A percentile compares a stretch with the other conserved stretches of the same genome.
Evolutionary conservation across 2,888 invertebrate genomes (phyloP).

Genomic region (Cheilosia pagana): DNA sequence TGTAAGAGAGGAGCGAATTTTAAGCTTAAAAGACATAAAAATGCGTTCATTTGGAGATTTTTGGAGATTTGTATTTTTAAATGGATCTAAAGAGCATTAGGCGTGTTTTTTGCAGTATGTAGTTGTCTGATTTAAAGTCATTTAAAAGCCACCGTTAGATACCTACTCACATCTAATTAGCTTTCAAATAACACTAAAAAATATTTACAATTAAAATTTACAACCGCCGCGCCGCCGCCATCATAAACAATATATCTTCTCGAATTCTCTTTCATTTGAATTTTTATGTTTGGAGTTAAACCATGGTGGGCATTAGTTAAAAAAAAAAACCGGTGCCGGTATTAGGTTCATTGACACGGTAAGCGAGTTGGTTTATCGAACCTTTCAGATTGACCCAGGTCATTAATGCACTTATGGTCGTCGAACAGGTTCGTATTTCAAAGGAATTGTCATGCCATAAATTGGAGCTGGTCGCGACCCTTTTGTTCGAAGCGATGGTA

Average conservation of each 20-base stretch:
- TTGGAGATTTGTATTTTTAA: slow-evolving; percentile 13
- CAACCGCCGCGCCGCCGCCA: no score
- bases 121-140: no score
- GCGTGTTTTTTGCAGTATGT: no score
- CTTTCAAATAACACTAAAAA: no score
- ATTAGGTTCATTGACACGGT: not conserved
- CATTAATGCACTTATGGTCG: slow-evolving; percentile 2
- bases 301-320: not conserved
- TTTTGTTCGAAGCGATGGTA: not conserved
- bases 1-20: not conserved
- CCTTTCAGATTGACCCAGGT: not conserved
- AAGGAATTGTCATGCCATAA: not conserved
- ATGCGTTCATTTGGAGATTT: not conserved
- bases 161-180: no score
- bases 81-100: slow-evolving; percentile 6
- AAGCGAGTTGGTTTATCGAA: not conserved
- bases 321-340: not conserved
- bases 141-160: no score
- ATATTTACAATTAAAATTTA: no score
- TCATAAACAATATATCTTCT: not conserved
- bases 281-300: not conserved
- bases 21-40: not conserved
- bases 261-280: not conserved
- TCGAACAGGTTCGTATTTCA: not conserved
- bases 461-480: not conserved